A percentile compares a stretch with the other conserved stretches of the same genome.
These are phyloP conservation scores for Eueremaeus valkanovi DNA, from an alignment of 2,888 invertebrate genomes.

Conservation along the genomic window DNA sequence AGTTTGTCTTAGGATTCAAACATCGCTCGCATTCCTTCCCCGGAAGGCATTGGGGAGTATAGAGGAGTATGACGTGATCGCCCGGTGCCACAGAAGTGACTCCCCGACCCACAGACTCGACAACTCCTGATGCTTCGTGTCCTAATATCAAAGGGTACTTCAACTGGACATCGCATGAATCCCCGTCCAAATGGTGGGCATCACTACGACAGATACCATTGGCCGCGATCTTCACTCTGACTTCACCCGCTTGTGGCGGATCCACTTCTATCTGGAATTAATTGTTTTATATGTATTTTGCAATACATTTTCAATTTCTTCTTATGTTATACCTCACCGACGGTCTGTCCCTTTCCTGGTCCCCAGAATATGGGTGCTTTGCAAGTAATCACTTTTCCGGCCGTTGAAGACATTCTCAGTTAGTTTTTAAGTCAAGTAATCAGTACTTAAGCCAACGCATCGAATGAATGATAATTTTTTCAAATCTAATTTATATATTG, in stretches of 20 bases:
- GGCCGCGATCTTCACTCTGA: slow-evolving; percentile 4
- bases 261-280: neutral
- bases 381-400: neutral
- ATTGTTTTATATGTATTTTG: too few species aligned
- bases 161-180: neutral
- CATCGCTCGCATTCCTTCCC: slow-evolving; percentile 6
- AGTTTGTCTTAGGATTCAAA: neutral
- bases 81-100: neutral
- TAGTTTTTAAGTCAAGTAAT: too few species aligned
- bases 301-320: too few species aligned
- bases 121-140: slow-evolving; percentile 3
- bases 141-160: neutral
- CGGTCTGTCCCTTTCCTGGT: slow-evolving; percentile 1
- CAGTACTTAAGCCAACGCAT: too few species aligned
- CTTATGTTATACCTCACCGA: neutral
- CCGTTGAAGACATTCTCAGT: slow-evolving; percentile 2
- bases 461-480: too few species aligned
- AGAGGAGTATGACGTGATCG: slow-evolving; percentile 1
- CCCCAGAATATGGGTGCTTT: neutral
- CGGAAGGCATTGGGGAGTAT: neutral
- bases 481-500: too few species aligned
- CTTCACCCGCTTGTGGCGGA: neutral
- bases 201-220: slow-evolving; percentile 24
- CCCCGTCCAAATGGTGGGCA: slow-evolving; percentile 17
- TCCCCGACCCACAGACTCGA: neutral